Percentiles rank a stretch among this genome's conserved stretches.
Evolutionary conservation across 2,797 vertebrate genomes (phyloP).

Genomic region (Tachyglossus aculeatus): DNA sequence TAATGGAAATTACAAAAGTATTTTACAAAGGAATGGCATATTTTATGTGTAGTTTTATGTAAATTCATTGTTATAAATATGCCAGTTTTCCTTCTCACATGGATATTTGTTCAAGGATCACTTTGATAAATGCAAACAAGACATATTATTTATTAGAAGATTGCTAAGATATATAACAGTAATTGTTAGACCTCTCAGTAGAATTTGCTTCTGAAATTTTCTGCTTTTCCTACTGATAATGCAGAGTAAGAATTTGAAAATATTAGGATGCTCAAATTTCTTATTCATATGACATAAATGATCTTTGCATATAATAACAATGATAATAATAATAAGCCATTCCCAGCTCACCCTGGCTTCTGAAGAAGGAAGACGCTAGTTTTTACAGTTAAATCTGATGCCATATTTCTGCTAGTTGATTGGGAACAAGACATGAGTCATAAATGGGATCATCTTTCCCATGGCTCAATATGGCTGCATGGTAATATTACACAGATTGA

Average conservation of each 20-base stretch:
- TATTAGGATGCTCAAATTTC: constrained; percentile 49
- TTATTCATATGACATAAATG: constrained; percentile 36
- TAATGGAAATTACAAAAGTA: constrained; percentile 71
- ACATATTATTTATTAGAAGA: constrained; percentile 72
- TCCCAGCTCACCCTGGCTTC: constrained; percentile 36
- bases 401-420: too few species aligned
- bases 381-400: constrained; percentile 7
- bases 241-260: constrained; percentile 46
- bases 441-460: background rate
- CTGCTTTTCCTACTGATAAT: constrained; percentile 41
- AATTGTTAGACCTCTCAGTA: constrained; percentile 58
- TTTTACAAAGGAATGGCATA: constrained; percentile 66
- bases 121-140: constrained; percentile 65
- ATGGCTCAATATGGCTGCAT: background rate
- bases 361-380: constrained; percentile 8
- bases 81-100: constrained; percentile 54
- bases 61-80: constrained; percentile 67
- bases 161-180: constrained; percentile 64
- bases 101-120: constrained; percentile 59
- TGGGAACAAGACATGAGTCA: background rate
- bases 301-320: constrained; percentile 28
- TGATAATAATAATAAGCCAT: constrained; percentile 7
- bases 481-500: background rate
- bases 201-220: constrained; percentile 50
- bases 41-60: constrained; percentile 67